These are phyloP conservation scores for Crocodylus rhombifer DNA, from an alignment of 2,797 vertebrate genomes.

Conservation along the genomic window DNA sequence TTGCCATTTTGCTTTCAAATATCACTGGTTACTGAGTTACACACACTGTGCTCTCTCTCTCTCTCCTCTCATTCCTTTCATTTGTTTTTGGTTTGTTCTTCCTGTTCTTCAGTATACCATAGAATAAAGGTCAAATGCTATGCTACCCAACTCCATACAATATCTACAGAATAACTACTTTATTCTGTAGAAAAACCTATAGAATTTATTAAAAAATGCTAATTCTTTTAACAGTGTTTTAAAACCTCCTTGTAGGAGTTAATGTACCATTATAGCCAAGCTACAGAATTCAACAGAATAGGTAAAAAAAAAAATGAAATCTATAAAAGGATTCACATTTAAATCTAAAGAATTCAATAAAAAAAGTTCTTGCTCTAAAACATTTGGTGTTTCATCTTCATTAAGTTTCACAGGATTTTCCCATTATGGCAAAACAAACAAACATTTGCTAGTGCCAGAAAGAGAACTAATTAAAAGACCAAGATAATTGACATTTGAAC, in stretches of 20 bases:
- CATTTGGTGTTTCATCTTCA: neutral
- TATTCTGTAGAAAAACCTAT: neutral
- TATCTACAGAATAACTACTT: neutral
- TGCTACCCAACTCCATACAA: neutral
- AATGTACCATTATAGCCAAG: neutral
- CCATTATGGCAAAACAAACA: conserved; percentile 31
- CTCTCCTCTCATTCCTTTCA: no score
- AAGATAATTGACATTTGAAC: conserved; percentile 50
- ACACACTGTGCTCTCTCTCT: neutral
- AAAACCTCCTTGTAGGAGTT: neutral
- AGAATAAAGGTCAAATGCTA: neutral
- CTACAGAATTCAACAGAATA: neutral
- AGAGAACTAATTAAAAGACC: conserved; percentile 62
- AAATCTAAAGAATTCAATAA: neutral
- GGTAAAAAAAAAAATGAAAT: neutral
- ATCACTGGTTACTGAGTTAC: neutral
- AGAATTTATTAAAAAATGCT: neutral
- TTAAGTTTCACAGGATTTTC: neutral
- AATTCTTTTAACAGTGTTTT: neutral
- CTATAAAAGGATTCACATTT: neutral
- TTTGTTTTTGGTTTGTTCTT: neutral
- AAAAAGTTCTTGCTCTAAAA: neutral
- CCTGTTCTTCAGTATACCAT: neutral
- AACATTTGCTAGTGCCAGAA: neutral
- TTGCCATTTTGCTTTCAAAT: neutral